Percentiles rank a stretch among this genome's conserved stretches.
Evolutionary conservation across 2,113 vertebrate genomes (phyloP).

Genomic region (Gallinago media): DNA sequence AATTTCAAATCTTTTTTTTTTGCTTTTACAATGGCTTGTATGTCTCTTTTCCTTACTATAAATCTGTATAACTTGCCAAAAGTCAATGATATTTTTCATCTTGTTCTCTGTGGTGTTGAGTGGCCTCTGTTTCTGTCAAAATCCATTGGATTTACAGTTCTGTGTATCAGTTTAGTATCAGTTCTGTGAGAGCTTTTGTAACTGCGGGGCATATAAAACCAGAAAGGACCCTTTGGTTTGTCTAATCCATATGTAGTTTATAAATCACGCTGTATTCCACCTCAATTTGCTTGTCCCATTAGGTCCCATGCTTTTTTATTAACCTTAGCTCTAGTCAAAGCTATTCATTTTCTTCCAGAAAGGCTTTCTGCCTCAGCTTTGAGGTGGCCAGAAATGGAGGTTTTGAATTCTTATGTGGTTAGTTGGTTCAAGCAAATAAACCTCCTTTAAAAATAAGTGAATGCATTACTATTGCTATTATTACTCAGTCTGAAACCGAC

Average conservation of each 20-base stretch:
- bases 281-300: neutral
- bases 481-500: neutral
- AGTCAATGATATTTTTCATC: neutral
- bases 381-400: neutral
- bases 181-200: neutral
- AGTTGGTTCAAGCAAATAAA: neutral
- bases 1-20: neutral
- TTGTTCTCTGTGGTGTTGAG: neutral
- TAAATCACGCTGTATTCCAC: neutral
- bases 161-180: neutral
- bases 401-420: neutral
- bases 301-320: neutral
- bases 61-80: fast-evolving
- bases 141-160: neutral
- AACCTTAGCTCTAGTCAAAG: neutral
- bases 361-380: neutral
- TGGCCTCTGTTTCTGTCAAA: neutral
- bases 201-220: neutral
- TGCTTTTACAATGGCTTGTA: neutral
- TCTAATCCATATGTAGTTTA: neutral
- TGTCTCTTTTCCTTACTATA: neutral
- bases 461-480: too few species aligned
- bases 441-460: neutral
- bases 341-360: neutral
- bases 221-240: neutral